Evolutionary conservation across 2,113 vertebrate species (phyloP).

Genomic region (Rhinolophus ferrumequinum): DNA sequence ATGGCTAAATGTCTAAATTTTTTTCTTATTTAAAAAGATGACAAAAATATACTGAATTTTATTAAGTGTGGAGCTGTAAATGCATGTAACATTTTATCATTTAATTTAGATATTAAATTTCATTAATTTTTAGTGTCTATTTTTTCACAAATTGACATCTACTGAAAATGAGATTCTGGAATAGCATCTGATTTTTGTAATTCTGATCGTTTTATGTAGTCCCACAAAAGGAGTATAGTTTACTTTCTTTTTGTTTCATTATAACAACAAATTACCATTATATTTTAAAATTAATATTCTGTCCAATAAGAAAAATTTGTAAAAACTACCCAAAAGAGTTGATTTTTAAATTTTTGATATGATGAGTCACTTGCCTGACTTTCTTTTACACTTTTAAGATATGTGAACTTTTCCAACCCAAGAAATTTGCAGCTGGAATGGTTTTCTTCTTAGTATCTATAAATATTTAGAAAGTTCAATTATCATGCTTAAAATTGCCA

Average conservation of each 20-base stretch:
- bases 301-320: neutral
- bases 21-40: neutral
- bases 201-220: neutral
- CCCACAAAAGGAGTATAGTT: neutral
- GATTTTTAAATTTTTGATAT: neutral
- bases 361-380: constrained; percentile 45
- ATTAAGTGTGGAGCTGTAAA: neutral
- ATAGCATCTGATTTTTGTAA: neutral
- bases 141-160: neutral
- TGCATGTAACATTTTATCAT: neutral
- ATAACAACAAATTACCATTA: constrained; percentile 3
- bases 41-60: neutral
- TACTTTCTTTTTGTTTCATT: constrained; percentile 45
- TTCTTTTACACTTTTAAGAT: constrained; percentile 45
- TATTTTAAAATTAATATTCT: constrained; percentile 49
- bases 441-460: constrained; percentile 63
- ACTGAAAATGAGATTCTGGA: neutral
- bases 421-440: constrained; percentile 29
- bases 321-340: neutral
- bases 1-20: neutral
- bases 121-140: neutral
- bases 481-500: constrained; percentile 34
- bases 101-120: neutral
- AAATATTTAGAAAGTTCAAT: constrained; percentile 72
- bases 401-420: neutral